A percentile compares a stretch with the other conserved stretches of the same genome.
phyloP scores from a whole-genome alignment of 2,797 vertebrate species.

The Acomys russatus region DNA sequence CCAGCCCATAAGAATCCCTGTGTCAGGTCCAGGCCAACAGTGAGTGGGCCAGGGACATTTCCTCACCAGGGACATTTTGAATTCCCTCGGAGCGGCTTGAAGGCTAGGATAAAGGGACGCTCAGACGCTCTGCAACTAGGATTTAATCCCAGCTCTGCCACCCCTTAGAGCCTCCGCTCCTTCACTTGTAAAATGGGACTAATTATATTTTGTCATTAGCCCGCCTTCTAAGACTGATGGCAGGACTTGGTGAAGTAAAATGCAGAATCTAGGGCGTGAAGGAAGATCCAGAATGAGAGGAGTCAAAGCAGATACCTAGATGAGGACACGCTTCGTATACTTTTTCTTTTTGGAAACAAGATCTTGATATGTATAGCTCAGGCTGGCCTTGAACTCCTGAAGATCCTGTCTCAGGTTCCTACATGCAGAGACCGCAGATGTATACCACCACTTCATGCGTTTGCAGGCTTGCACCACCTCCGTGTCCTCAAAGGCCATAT shows the following conservation, averaged over 20 bases:
- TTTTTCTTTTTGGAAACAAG: neutral
- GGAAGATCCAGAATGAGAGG: neutral
- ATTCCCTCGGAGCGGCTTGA: conserved; percentile 6
- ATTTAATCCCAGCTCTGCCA: neutral
- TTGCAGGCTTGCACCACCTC: neutral
- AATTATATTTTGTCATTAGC: neutral
- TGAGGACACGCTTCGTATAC: neutral
- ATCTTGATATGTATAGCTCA: neutral
- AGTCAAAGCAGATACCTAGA: neutral
- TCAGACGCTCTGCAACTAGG: neutral
- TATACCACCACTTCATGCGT: neutral
- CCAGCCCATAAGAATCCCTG: neutral
- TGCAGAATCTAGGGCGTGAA: neutral
- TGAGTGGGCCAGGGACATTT: conserved; percentile 20
- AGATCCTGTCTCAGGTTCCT: neutral
- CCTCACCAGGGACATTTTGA: conserved; percentile 31
- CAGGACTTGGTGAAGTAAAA: neutral
- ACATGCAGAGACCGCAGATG: neutral
- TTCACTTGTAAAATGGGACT: conserved; percentile 14
- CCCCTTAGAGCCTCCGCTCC: conserved; percentile 35
- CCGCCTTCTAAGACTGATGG: neutral
- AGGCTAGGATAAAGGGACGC: neutral
- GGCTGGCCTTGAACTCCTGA: neutral
- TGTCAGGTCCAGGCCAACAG: neutral
- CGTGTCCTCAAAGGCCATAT: too few relatives aligned